phyloP scores from a whole-genome alignment of 2,888 invertebrate genomes.

The Ennomos quercinarius region DNA sequence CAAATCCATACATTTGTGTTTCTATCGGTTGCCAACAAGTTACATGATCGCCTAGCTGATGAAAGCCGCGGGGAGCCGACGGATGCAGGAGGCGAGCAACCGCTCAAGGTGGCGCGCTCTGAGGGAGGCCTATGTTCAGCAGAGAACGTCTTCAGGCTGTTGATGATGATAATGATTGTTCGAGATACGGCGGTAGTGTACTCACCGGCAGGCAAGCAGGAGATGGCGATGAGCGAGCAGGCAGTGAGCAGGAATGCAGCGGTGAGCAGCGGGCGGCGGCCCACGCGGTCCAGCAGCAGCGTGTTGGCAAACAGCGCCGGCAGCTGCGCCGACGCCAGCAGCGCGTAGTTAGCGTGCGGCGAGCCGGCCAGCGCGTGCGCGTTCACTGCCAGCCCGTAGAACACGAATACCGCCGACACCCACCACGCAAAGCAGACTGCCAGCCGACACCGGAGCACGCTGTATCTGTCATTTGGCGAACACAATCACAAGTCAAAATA shows the following conservation, averaged over 20 bases:
- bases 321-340: constrained; percentile 72
- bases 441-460: constrained; percentile 68
- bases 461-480: constrained; percentile 54
- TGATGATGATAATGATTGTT: no score
- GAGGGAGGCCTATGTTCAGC: no score
- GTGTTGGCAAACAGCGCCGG: constrained; percentile 73
- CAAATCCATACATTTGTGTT: no score
- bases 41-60: no score
- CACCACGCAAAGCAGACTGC: constrained; percentile 77
- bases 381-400: constrained; percentile 77
- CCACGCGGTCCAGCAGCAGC: constrained; percentile 72
- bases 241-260: constrained; percentile 72
- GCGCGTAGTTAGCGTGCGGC: constrained; percentile 70
- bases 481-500: no score
- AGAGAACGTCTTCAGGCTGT: no score
- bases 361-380: constrained; percentile 71
- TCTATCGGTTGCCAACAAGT: no score
- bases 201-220: constrained; percentile 62
- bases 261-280: constrained; percentile 71
- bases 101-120: no score
- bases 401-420: constrained; percentile 77
- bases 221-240: constrained; percentile 62
- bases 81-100: no score
- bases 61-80: no score
- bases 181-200: no score